phyloP scores from a whole-genome alignment of 1,140 invertebrate species.

The Trichonephila clavata region DNA sequence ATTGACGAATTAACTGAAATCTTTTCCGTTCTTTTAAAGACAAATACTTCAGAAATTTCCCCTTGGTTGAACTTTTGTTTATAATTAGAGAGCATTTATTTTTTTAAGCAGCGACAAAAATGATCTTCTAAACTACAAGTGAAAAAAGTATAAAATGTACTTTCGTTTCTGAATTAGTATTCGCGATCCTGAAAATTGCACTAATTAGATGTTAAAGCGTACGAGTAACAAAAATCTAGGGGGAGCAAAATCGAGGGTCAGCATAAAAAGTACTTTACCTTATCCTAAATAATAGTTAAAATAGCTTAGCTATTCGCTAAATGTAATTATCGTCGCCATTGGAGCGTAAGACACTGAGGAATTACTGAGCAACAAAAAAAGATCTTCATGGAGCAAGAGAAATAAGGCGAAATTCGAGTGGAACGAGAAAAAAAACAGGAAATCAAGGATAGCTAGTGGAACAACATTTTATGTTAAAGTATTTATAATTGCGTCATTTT shows the following conservation, averaged over 20 bases:
- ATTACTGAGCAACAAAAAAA: constrained; percentile 17
- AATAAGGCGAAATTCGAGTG: constrained; percentile 26
- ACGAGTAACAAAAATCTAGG: not conserved
- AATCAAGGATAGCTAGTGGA: constrained; percentile 4
- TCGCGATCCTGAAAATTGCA: constrained; percentile 27
- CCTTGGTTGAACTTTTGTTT: constrained; percentile 15
- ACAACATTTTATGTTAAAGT: constrained; percentile 19
- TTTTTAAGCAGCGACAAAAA: constrained; percentile 36
- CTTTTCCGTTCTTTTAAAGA: constrained; percentile 27
- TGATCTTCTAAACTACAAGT: not conserved
- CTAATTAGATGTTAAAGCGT: constrained; percentile 50
- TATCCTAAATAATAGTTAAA: constrained; percentile 58
- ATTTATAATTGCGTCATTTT: constrained; percentile 38
- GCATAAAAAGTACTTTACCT: constrained; percentile 17
- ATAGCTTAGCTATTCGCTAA: constrained; percentile 41
- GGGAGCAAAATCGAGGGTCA: not conserved
- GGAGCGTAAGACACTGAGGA: constrained; percentile 34
- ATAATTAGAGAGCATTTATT: constrained; percentile 46
- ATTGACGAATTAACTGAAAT: constrained; percentile 44
- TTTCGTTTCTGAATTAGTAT: constrained; percentile 33
- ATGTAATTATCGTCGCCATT: constrained; percentile 40
- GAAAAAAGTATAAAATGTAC: constrained; percentile 11
- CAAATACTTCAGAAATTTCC: constrained; percentile 47
- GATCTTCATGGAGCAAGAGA: not conserved
- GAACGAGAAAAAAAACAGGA: not conserved